Percentiles rank a stretch among this genome's conserved stretches.
These are phyloP conservation scores for Sebastes vulpes DNA, from an alignment of 2,797 vertebrate species.

Conservation along the genomic window DNA sequence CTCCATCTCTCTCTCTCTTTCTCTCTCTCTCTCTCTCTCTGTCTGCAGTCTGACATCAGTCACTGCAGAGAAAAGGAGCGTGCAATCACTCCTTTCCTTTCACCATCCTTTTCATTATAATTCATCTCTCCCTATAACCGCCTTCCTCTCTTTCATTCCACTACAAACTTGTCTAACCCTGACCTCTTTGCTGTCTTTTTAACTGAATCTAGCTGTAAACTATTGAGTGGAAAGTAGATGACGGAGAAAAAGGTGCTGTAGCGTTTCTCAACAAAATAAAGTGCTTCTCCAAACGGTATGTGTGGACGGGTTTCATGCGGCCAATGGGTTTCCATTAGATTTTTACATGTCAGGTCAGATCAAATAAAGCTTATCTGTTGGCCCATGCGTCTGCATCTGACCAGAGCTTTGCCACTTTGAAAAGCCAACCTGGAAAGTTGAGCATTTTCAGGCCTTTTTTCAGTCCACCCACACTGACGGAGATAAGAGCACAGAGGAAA, in stretches of 20 bases:
- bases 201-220: slow-evolving; percentile 15
- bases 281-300: not conserved
- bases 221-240: slow-evolving; percentile 3
- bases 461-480: slow-evolving; percentile 43
- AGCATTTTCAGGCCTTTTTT: slow-evolving; percentile 23
- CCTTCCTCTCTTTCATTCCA: slow-evolving; percentile 14
- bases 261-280: slow-evolving; percentile 9
- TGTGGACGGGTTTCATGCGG: not conserved
- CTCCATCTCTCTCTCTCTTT: not conserved
- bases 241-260: not conserved
- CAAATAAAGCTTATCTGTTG: slow-evolving; percentile 20
- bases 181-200: slow-evolving; percentile 14
- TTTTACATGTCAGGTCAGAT: slow-evolving; percentile 31
- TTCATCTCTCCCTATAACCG: slow-evolving; percentile 6
- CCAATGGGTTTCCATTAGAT: slow-evolving; percentile 12
- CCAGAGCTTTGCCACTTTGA: slow-evolving; percentile 23
- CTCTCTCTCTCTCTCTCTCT: not conserved
- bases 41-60: slow-evolving; percentile 54
- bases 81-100: slow-evolving; percentile 9
- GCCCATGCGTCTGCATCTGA: slow-evolving; percentile 10
- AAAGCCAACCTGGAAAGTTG: slow-evolving; percentile 30
- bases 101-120: slow-evolving; percentile 29
- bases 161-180: slow-evolving; percentile 25
- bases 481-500: slow-evolving; percentile 31
- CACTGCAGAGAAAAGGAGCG: slow-evolving; percentile 37